These are phyloP conservation scores for Apodemus speciosus DNA, from an alignment of 2,113 vertebrate genomes.

Conservation along the genomic window DNA sequence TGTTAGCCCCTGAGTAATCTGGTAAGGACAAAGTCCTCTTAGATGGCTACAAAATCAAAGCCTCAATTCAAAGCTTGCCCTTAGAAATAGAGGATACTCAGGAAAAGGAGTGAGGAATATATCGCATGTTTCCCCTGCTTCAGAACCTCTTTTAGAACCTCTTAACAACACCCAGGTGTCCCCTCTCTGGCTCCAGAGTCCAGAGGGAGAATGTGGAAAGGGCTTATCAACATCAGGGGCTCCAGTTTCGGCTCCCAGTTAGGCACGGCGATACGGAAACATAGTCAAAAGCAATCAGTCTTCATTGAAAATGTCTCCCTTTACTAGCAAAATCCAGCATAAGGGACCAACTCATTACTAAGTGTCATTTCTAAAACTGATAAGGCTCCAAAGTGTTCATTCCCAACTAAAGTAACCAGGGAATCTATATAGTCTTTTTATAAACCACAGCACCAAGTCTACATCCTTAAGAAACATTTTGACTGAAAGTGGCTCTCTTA, in stretches of 20 bases:
- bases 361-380: constrained; percentile 61
- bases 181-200: background rate
- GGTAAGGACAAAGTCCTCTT: background rate
- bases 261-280: too few species aligned
- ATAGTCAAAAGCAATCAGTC: background rate
- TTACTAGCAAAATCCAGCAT: background rate
- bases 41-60: background rate
- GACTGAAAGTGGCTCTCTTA: constrained; percentile 55
- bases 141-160: background rate
- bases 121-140: background rate
- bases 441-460: constrained; percentile 48
- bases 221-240: background rate
- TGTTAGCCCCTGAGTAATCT: background rate
- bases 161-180: background rate
- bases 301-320: constrained; percentile 36
- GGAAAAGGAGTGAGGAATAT: background rate
- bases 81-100: background rate
- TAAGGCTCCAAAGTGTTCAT: constrained; percentile 35
- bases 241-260: background rate
- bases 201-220: background rate
- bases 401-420: constrained; percentile 42
- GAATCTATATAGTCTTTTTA: constrained; percentile 54
- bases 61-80: background rate
- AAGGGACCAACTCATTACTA: constrained; percentile 38
- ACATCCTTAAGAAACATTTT: constrained; percentile 58